Evolutionary conservation across 2,797 vertebrate genomes (phyloP).

Genomic region (Halcyon chelicuti): DNA sequence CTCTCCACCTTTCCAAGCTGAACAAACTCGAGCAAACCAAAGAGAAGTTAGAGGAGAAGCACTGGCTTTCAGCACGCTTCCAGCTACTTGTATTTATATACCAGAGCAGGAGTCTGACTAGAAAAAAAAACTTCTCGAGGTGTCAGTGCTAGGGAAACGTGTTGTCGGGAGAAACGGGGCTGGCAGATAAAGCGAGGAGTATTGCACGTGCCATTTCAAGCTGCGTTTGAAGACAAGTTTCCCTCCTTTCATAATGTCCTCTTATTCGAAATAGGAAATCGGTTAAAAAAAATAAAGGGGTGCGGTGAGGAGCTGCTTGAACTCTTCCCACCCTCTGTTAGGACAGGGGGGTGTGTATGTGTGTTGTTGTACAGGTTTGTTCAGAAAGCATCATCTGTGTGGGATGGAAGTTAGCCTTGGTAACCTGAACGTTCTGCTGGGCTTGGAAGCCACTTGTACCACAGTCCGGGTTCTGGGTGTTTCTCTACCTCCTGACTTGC

Average conservation of each 20-base stretch:
- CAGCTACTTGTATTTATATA: neutral
- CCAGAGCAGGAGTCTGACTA: neutral
- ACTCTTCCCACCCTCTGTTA: neutral
- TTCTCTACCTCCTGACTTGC: neutral
- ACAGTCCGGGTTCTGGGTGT: slow-evolving; percentile 25
- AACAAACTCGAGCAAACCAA: neutral
- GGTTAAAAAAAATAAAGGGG: neutral
- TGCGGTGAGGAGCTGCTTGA: accelerated
- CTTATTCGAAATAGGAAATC: neutral
- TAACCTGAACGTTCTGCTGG: neutral
- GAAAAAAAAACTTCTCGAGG: neutral
- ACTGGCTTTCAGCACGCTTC: neutral
- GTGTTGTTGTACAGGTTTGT: neutral
- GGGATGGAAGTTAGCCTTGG: neutral
- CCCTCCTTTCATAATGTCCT: neutral
- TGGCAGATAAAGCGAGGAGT: neutral
- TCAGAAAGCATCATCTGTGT: neutral
- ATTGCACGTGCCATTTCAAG: neutral
- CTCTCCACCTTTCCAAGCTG: neutral
- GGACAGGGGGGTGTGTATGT: neutral
- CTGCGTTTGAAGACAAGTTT: neutral
- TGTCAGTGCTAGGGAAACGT: neutral
- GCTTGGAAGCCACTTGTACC: neutral
- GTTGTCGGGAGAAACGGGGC: neutral
- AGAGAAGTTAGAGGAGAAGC: neutral